Conservation (phyloP, 2,797 vertebrate species). For the Chromobotia macracanthus region DNA sequence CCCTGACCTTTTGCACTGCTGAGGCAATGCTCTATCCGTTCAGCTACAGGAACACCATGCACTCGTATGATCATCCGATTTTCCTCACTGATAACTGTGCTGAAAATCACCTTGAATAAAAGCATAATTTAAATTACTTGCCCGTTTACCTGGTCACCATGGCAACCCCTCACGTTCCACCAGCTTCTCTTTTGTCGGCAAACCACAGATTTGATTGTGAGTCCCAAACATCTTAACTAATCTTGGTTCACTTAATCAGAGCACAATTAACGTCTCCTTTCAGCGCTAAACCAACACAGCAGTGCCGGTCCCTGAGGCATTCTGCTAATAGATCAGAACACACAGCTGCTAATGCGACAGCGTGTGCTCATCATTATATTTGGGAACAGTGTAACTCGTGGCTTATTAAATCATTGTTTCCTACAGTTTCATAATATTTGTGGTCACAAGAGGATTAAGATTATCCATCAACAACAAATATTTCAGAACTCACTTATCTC, state of each 20-base stretch:
- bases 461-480: conserved; percentile 11
- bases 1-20: no score
- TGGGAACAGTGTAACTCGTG: conserved; percentile 28
- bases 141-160: no score
- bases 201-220: not conserved
- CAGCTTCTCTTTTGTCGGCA: not conserved
- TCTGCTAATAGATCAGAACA: conserved; percentile 9
- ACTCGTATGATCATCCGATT: no score
- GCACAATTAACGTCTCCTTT: conserved; percentile 7
- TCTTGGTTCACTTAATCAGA: conserved; percentile 10
- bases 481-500: not conserved
- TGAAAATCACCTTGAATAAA: no score
- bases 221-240: not conserved
- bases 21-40: no score
- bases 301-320: not conserved
- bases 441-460: conserved; percentile 4
- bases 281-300: conserved; percentile 8
- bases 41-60: no score
- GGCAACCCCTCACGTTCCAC: no score
- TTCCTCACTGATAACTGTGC: no score
- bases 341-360: conserved; percentile 37
- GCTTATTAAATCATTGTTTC: conserved; percentile 35
- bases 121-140: no score
- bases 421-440: not conserved
- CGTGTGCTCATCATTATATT: conserved; percentile 17